Evolutionary conservation across 2,888 invertebrate species (phyloP), one percentile per base, ranked within the genome.

Genomic region (Aphodius granarius): DNA sequence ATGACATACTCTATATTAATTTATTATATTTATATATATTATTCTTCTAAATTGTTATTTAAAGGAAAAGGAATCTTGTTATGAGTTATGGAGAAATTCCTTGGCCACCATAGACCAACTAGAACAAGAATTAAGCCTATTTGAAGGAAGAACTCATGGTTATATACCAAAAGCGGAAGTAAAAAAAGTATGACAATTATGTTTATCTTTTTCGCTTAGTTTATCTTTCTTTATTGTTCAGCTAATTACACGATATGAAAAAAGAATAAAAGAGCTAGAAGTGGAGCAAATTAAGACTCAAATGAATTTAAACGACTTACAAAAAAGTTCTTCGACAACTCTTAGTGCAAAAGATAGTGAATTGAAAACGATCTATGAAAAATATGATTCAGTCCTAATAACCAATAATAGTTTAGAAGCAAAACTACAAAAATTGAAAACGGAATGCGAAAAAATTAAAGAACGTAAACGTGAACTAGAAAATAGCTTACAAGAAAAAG

Each of bases 81-180:
- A 90, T 68, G 89, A 91, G 17, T 84, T 94, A 62, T 94, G 93
- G 91, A 91, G 92, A 83, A 91, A 91, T 77, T 90, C 93, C 0
- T 88, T 93, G 77, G 90, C 90, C 82, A 91, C 92, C 0, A 91
- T 94, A 71, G 90, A 91, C 63, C 89, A 89, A 71, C 87, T 94
- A 75, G 94, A 94, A 83, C 89, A 88, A 18, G 93, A 94, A 86
- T 85, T 94, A 2, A 90, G 89, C 84, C 86, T 89, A 20, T 91
- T 91, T 81, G 83, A 84, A 75, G 82, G 82, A 18, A 83, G 82
- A 65, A 82, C 80, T 3, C 78, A 85, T 62, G 84, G 82, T 75
- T 83, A 82, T 79, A 78, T 85, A 65, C 83, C 85, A 13, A 84
- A 84, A 81, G 77, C 79, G 3, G 83, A 86, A 78, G 80, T 83